Percentiles rank a stretch among this genome's conserved stretches.
phyloP scores from a whole-genome alignment of 2,113 vertebrate genomes.

The Amblyornis subalaris region DNA sequence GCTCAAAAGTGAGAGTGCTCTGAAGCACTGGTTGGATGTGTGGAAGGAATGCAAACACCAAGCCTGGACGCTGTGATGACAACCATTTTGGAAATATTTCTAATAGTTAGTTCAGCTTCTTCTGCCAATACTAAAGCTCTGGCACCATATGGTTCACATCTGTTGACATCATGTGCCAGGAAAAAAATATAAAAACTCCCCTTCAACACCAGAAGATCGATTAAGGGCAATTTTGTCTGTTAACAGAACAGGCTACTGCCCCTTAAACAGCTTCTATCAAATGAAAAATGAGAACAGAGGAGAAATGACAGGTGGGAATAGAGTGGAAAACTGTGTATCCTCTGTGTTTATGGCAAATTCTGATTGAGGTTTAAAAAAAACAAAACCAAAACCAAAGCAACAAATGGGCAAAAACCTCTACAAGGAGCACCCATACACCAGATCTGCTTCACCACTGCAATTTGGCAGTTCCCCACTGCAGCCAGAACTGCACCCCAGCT shows the following conservation, averaged over 20 bases:
- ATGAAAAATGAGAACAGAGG: not conserved
- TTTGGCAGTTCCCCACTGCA: fast-evolving
- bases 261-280: not conserved
- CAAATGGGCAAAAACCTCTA: not conserved
- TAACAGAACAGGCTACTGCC: not conserved
- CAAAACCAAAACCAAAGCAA: not conserved
- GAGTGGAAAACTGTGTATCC: not conserved
- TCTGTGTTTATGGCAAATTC: not conserved
- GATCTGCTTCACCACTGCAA: not conserved
- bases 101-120: not conserved
- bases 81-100: not conserved
- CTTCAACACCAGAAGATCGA: not conserved
- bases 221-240: not conserved
- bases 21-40: not conserved
- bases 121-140: not conserved
- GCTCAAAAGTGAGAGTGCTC: not conserved
- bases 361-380: not conserved
- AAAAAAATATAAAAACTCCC: not conserved
- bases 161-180: not conserved
- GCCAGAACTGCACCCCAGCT: not conserved
- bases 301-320: not conserved
- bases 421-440: not conserved
- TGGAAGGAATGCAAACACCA: not conserved
- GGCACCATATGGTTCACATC: not conserved
- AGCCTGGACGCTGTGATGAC: not conserved